Evolutionary conservation across 1,140 invertebrate genomes (phyloP).

Genomic region (Ooceraea biroi): DNA sequence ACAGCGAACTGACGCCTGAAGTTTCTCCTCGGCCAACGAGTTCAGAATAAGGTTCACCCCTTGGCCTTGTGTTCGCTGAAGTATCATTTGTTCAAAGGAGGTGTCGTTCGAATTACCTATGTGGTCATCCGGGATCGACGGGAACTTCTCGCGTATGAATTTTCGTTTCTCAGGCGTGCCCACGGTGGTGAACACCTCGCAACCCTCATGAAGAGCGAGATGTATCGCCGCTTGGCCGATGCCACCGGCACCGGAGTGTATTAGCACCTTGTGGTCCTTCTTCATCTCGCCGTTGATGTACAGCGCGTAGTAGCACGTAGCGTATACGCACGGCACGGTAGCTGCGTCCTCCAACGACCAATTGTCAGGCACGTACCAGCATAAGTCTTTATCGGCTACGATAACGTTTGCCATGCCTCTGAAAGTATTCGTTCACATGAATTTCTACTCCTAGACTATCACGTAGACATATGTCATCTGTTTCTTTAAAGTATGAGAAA

Average conservation of each 20-base stretch:
- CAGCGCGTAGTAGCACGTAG: conserved; percentile 94
- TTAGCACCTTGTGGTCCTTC: conserved; percentile 89
- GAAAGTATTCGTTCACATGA: conserved; percentile 20
- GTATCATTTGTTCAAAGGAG: conserved; percentile 91
- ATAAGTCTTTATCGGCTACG: conserved; percentile 87
- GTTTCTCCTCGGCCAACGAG: conserved; percentile 92
- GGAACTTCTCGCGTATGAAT: conserved; percentile 90
- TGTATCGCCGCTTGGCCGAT: conserved; percentile 93
- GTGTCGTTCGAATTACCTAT: conserved; percentile 91
- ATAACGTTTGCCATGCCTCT: conserved; percentile 88
- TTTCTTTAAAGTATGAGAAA: neutral
- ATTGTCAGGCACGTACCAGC: conserved; percentile 93
- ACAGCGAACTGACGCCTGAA: conserved; percentile 92
- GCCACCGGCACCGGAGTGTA: conserved; percentile 92
- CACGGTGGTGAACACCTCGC: conserved; percentile 91
- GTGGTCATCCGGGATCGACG: conserved; percentile 89
- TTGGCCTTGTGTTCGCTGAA: conserved; percentile 87
- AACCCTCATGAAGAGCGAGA: conserved; percentile 89
- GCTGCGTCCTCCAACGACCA: conserved; percentile 96
- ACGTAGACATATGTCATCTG: neutral
- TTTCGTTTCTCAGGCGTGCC: conserved; percentile 90
- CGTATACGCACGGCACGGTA: conserved; percentile 94
- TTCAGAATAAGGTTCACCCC: conserved; percentile 93
- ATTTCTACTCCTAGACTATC: neutral
- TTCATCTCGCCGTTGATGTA: conserved; percentile 87